A percentile compares a stretch with the other conserved stretches of the same genome.
These are phyloP conservation scores for Apolygus lucorum DNA, from an alignment of 1,140 invertebrate genomes.

Conservation along the genomic window DNA sequence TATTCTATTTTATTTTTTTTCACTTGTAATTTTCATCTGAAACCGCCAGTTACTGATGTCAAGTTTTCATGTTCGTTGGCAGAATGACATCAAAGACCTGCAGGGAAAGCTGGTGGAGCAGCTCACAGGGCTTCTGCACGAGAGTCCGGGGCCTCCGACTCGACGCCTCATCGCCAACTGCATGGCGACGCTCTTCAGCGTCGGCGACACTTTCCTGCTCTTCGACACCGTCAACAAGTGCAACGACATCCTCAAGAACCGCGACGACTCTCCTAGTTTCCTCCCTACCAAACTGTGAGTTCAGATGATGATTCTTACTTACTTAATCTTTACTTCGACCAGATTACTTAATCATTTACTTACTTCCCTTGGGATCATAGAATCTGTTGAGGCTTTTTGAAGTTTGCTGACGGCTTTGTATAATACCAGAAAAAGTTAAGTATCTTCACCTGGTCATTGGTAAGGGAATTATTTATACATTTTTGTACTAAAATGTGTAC, in stretches of 20 bases:
- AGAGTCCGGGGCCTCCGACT: constrained; percentile 84
- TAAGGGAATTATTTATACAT: too few species aligned
- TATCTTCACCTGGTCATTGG: too few species aligned
- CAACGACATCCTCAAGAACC: constrained; percentile 94
- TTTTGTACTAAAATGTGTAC: too few species aligned
- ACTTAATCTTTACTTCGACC: too few species aligned
- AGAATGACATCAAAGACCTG: constrained; percentile 93
- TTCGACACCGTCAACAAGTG: constrained; percentile 98
- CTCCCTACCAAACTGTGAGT: constrained; percentile 89
- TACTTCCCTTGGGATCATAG: too few species aligned
- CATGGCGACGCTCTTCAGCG: constrained; percentile 88
- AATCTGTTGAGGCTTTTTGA: too few species aligned
- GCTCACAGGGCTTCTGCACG: constrained; percentile 77
- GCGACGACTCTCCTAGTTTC: constrained; percentile 93
- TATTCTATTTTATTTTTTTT: background rate
- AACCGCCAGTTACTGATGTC: background rate
- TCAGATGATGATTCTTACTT: too few species aligned
- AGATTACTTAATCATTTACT: too few species aligned
- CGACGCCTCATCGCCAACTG: constrained; percentile 85
- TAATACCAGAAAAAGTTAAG: too few species aligned
- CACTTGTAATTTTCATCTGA: background rate
- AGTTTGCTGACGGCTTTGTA: too few species aligned
- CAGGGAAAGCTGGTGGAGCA: constrained; percentile 94
- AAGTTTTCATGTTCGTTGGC: constrained; percentile 39
- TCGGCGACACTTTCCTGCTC: constrained; percentile 92